Conservation (phyloP, 2,113 vertebrate genomes). For the Ailurus styani region DNA sequence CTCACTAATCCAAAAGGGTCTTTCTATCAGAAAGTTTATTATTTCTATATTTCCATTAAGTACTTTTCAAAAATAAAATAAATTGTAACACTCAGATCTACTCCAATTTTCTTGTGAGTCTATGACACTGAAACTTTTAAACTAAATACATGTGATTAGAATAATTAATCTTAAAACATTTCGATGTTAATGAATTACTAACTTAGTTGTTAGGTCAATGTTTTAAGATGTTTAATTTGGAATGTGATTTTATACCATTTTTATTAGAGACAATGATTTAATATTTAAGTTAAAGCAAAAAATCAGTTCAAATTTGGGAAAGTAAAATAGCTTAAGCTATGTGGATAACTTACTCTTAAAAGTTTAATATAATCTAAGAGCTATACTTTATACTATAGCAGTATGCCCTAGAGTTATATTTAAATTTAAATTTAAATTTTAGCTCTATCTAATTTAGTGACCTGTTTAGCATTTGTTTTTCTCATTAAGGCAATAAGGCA, state of each 20-base stretch:
- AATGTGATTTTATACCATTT: not conserved
- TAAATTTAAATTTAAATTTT: not conserved
- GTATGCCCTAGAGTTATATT: not conserved
- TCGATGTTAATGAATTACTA: not conserved
- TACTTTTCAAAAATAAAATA: not conserved
- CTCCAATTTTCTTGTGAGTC: not conserved
- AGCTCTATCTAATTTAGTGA: not conserved
- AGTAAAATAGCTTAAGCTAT: not conserved
- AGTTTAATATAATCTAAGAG: not conserved
- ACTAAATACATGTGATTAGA: not conserved
- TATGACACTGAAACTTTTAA: not conserved
- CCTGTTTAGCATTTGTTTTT: not conserved
- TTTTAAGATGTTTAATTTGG: not conserved
- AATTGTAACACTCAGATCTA: not conserved
- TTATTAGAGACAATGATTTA: not conserved
- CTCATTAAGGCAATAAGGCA: not conserved
- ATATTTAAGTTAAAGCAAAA: not conserved
- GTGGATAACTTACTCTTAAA: not conserved
- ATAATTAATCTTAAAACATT: not conserved
- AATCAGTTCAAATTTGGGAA: not conserved
- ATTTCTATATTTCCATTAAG: not conserved
- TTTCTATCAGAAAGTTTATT: not conserved
- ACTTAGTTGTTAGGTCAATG: not conserved
- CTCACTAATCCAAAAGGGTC: not conserved
- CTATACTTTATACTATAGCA: not conserved